These are phyloP conservation scores for Drosophila lacertosa DNA, from an alignment of 1,140 invertebrate genomes.

Conservation along the genomic window DNA sequence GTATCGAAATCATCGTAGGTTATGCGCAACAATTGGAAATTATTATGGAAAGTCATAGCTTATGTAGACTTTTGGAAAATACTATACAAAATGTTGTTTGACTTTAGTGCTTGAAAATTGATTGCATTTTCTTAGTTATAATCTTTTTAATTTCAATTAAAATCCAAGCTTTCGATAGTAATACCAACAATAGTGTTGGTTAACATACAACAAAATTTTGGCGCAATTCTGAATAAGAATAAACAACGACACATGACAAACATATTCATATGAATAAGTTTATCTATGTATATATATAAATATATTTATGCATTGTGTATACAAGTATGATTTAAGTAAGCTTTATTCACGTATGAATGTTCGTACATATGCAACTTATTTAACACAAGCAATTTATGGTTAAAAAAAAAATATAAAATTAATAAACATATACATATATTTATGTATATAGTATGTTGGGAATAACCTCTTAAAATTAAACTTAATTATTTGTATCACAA, in stretches of 20 bases:
- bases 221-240: constrained; percentile 5
- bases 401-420: constrained; percentile 1
- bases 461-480: background rate
- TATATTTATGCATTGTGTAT: background rate
- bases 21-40: background rate
- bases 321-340: background rate
- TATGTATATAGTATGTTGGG: background rate
- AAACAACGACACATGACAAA: background rate
- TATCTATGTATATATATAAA: no score
- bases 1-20: constrained; percentile 8
- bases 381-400: background rate
- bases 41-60: background rate
- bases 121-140: background rate
- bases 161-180: background rate
- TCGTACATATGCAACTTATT: background rate
- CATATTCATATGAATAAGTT: no score
- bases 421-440: background rate
- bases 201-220: background rate
- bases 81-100: no score
- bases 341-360: background rate
- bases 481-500: constrained; percentile 3
- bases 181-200: constrained; percentile 1
- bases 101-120: background rate
- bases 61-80: no score
- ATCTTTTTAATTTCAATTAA: background rate